Base-by-base conservation (phyloP, 1,140 invertebrate species). In the Drosophila subpulchrella region DNA sequence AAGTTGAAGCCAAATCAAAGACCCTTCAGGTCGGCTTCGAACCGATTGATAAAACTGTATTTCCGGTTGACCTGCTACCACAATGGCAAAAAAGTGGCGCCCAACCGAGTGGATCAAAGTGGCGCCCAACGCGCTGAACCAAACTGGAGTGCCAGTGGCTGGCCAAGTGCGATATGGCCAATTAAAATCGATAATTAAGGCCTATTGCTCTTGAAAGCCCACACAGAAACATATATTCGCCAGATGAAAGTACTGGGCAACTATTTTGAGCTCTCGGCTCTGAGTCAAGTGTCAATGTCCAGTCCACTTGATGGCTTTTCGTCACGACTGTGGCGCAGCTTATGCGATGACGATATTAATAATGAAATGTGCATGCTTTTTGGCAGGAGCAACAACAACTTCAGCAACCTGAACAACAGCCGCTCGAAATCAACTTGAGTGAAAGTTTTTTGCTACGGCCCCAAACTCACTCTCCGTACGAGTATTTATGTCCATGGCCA, bases 251-350 rank as follows among this genome's bases (percentile, higher is more conserved):
- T 88, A 68, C 66, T 60, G 24, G 50, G 81, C 54, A 68, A 66
- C 42, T 60, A 60, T 77, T 51, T 54, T 38, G 61, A 53, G 42
- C 63, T 68, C 56, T 41, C 58, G 36, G 42, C 68, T 76, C 56
- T 65, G 55, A 68, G 60, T 65, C 83, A 88, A 88, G 83, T 88
- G 83, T 89, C 83, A 88, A 89, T 88, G 83, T 88, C 83, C 84
- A 88, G 84, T 54, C 74, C 36, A 81, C 70, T 56, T 79, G 83
- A 80, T 89, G 84, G 80, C 57, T 89, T 83, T 89, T 86, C 83
- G 83, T 83, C 79, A 88, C 83, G 84, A 88, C 78, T 63, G 75
- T 50, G 36, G 27, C 20, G 32, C 77, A 56, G 72, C 82, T 86
- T 72, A 65, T 59, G 70, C 47, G 65, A 57, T 82, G 79, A 75